Evolutionary conservation across 2,113 vertebrate genomes (phyloP).

Genomic region (Poeciliopsis prolifica): DNA sequence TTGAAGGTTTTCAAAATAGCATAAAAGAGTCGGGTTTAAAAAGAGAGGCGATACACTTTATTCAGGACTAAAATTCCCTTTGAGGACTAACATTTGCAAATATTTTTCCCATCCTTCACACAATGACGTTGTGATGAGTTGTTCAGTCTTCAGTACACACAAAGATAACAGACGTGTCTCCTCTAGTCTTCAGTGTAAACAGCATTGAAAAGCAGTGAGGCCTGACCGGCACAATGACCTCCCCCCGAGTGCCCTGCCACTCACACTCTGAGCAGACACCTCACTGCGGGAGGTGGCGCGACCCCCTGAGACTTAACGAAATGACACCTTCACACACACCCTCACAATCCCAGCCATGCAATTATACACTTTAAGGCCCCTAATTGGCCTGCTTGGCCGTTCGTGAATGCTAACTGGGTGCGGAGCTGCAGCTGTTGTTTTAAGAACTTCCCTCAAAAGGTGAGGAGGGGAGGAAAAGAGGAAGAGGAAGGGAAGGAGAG

Average conservation of each 20-base stretch:
- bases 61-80: not conserved
- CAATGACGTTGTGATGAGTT: constrained; percentile 13
- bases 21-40: not conserved
- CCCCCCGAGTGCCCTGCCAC: constrained; percentile 61
- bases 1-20: not conserved
- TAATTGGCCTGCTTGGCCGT: constrained; percentile 72
- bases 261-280: constrained; percentile 71
- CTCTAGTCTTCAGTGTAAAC: constrained; percentile 58
- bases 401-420: constrained; percentile 64
- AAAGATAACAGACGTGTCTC: constrained; percentile 37
- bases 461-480: constrained; percentile 39
- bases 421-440: constrained; percentile 66
- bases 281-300: constrained; percentile 73
- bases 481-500: constrained; percentile 27
- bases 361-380: constrained; percentile 58
- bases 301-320: constrained; percentile 66
- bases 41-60: not conserved
- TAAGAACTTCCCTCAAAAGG: constrained; percentile 41
- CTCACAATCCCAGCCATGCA: constrained; percentile 42
- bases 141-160: constrained; percentile 4
- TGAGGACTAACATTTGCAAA: not conserved
- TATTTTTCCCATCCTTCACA: constrained; percentile 22
- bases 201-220: constrained; percentile 65
- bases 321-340: constrained; percentile 66
- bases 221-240: constrained; percentile 63